These are phyloP conservation scores for Deilephila porcellus DNA, from an alignment of 2,888 invertebrate species.

Conservation along the genomic window DNA sequence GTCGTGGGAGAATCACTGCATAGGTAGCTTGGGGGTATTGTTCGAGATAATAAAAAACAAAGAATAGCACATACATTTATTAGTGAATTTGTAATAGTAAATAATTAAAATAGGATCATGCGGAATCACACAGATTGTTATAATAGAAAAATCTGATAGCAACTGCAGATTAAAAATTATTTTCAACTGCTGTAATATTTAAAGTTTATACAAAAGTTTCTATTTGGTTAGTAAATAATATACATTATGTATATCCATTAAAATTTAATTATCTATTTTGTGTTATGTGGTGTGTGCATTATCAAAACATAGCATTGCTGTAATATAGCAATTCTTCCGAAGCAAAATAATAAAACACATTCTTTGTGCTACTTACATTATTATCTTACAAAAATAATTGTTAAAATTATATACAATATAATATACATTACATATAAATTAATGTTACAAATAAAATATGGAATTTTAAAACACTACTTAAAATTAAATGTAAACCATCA, in stretches of 20 bases:
- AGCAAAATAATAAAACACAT: slow-evolving; percentile 10
- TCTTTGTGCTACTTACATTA: slow-evolving; percentile 18
- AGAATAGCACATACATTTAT: slow-evolving; percentile 15
- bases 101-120: background rate
- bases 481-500: background rate
- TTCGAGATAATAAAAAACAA: background rate
- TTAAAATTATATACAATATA: slow-evolving; percentile 13
- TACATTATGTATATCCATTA: background rate
- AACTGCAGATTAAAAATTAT: background rate
- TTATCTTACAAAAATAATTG: slow-evolving; percentile 24
- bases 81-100: slow-evolving; percentile 10
- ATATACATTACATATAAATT: slow-evolving; percentile 27
- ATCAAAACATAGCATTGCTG: background rate
- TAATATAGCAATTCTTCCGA: background rate
- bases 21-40: no score
- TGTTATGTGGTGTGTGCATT: background rate
- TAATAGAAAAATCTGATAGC: background rate
- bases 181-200: background rate
- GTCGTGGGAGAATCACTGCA: no score
- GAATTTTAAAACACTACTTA: slow-evolving; percentile 9
- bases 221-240: background rate
- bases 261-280: background rate
- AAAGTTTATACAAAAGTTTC: background rate
- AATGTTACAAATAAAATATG: slow-evolving; percentile 10
- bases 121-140: background rate